Base-by-base conservation (phyloP, 2,113 vertebrate species). In the Siniperca knerii region DNA sequence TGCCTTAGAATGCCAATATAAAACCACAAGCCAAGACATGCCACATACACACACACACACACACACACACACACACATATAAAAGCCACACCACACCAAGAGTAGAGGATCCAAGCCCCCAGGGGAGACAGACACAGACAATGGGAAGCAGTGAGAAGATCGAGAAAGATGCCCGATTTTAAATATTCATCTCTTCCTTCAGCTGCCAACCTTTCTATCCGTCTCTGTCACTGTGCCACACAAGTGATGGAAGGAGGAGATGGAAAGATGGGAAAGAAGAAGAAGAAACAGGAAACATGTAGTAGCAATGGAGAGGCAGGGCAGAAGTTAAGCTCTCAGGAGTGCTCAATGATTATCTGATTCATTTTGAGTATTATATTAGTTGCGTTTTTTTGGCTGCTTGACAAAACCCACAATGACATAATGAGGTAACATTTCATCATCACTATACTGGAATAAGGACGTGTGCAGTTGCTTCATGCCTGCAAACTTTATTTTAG, bases 111-210 rank as follows among this genome's bases (percentile, higher is more conserved):
- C 79, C 85, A 65, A 89, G 83, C 73, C 92, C 82, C 81, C 62
- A 68, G 72, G 81, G 84, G 84, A 85, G 81, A 75, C 74, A 83
- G 76, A 89, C 72, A 83, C 62, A 86, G 86, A 87, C 87, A 90
- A 90, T 85, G 78, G 82, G 79, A 90, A 77, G 81, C 76, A 85
- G 88, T 15, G 85, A 87, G 81, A 81, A 78, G 88, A 83, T 78
- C 37, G 83, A 84, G 87, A 90, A 76, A 86, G 69, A 92, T 87
- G 92, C 88, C 79, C 71, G 21, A 79, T 86, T 89, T 91, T 82
- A 94, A 93, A 93, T 92, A 93, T 94, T 89, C 92, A 93, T 93
- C 85, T 86, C 80, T 85, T 84, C 87, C 86, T 85, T 92, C 85
- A 87, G 87, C 88, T 90, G 93, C 92, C 92, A 92, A 87, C 84